Evolutionary conservation across 2,113 vertebrate genomes (phyloP).

Genomic region (Myodes glareolus): DNA sequence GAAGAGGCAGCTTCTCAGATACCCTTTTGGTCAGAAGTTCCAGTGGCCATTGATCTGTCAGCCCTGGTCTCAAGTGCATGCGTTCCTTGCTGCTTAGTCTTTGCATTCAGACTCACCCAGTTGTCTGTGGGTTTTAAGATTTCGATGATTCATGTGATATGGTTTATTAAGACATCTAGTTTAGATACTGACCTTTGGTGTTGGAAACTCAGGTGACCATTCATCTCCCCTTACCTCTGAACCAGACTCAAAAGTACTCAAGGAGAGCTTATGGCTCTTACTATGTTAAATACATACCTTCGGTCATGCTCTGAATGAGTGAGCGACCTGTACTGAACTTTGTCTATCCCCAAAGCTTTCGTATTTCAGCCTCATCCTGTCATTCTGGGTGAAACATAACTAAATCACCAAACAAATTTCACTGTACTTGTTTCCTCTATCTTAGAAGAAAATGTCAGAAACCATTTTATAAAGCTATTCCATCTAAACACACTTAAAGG

Average conservation of each 20-base stretch:
- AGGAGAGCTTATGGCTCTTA: not conserved
- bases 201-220: not conserved
- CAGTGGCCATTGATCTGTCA: not conserved
- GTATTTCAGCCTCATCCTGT: not conserved
- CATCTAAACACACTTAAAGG: not conserved
- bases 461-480: not conserved
- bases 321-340: not conserved
- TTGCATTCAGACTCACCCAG: not conserved
- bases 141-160: not conserved
- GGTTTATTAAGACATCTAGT: no score
- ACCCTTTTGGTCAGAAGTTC: no score
- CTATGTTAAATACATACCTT: not conserved
- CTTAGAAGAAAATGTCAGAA: not conserved
- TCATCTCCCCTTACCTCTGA: no score
- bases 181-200: not conserved
- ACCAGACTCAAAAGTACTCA: not conserved
- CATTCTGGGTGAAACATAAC: not conserved
- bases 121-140: not conserved
- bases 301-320: not conserved
- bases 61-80: not conserved
- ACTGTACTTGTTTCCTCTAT: not conserved
- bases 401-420: not conserved
- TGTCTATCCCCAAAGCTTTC: not conserved
- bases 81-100: not conserved
- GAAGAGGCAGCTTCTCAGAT: not conserved